These are phyloP conservation scores for Lycophotia porphyrea DNA, from an alignment of 2,888 invertebrate species.

Conservation along the genomic window DNA sequence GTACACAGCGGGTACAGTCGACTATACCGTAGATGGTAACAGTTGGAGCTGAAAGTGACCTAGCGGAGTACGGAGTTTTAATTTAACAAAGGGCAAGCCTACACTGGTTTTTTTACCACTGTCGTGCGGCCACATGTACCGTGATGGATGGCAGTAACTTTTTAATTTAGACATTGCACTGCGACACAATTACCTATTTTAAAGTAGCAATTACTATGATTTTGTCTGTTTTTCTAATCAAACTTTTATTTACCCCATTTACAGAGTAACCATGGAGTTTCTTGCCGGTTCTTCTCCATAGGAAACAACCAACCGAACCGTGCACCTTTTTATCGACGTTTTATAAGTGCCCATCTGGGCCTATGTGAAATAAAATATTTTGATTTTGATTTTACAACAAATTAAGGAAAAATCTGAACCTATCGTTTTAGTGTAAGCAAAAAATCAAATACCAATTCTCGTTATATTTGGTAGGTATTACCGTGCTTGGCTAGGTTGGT, in stretches of 20 bases:
- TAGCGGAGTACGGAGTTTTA: neutral
- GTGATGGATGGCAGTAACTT: neutral
- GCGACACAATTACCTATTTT: neutral
- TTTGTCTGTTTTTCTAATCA: too few species aligned
- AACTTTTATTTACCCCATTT: too few species aligned
- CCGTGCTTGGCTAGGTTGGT: too few species aligned
- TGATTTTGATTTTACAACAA: too few species aligned
- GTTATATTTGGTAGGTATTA: neutral
- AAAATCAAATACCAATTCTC: neutral
- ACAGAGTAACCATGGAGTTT: too few species aligned
- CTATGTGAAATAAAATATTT: too few species aligned
- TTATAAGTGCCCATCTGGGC: too few species aligned
- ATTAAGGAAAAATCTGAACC: neutral
- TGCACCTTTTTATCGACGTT: too few species aligned
- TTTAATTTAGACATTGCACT: neutral
- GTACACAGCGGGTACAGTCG: neutral
- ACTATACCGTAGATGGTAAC: neutral
- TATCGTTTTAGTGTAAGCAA: neutral
- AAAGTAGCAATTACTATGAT: too few species aligned
- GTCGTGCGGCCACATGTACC: neutral
- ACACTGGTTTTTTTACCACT: neutral
- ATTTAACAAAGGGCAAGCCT: neutral
- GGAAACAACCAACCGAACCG: too few species aligned
- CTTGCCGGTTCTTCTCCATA: too few species aligned
- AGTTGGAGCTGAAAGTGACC: neutral